phyloP scores from a whole-genome alignment of 2,888 invertebrate genomes.

The Lepidonotus clava region DNA sequence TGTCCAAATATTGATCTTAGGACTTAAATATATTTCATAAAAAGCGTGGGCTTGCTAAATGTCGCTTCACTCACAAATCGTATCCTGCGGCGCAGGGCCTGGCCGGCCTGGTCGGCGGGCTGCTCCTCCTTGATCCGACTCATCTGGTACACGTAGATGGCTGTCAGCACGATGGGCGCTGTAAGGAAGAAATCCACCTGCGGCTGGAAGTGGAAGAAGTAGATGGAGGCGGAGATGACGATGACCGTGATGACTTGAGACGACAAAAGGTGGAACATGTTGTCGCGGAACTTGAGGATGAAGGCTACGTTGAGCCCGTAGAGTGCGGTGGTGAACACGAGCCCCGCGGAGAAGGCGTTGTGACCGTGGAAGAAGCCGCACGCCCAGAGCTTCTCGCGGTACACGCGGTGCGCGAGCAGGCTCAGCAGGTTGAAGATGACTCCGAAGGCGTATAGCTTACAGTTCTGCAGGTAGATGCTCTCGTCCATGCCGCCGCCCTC shows the following conservation, averaged over 20 bases:
- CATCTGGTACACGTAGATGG: slow-evolving; percentile 42
- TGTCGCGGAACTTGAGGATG: slow-evolving; percentile 53
- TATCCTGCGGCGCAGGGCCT: neutral
- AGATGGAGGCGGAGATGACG: slow-evolving; percentile 12
- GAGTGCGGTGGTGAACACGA: slow-evolving; percentile 35
- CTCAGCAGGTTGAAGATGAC: slow-evolving; percentile 41
- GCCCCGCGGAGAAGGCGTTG: slow-evolving; percentile 42
- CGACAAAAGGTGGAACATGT: slow-evolving; percentile 53
- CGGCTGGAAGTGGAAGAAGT: slow-evolving; percentile 34
- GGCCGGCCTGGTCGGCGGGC: neutral
- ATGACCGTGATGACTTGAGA: slow-evolving; percentile 41
- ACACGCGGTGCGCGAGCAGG: slow-evolving; percentile 38
- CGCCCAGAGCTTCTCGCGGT: slow-evolving; percentile 14
- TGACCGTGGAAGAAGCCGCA: slow-evolving; percentile 55
- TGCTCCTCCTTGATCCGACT: slow-evolving; percentile 9
- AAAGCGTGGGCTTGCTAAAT: too few species aligned
- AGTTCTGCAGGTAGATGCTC: slow-evolving; percentile 53
- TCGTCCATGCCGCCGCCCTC: slow-evolving; percentile 48
- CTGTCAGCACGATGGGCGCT: neutral
- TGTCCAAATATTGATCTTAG: too few species aligned
- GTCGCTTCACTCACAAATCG: neutral
- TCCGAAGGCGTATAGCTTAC: slow-evolving; percentile 51
- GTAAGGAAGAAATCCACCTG: slow-evolving; percentile 16
- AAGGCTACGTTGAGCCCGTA: slow-evolving; percentile 54
- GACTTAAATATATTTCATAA: too few species aligned